Base-by-base conservation (phyloP, 2,797 vertebrate genomes). In the Echeneis naucrates region DNA sequence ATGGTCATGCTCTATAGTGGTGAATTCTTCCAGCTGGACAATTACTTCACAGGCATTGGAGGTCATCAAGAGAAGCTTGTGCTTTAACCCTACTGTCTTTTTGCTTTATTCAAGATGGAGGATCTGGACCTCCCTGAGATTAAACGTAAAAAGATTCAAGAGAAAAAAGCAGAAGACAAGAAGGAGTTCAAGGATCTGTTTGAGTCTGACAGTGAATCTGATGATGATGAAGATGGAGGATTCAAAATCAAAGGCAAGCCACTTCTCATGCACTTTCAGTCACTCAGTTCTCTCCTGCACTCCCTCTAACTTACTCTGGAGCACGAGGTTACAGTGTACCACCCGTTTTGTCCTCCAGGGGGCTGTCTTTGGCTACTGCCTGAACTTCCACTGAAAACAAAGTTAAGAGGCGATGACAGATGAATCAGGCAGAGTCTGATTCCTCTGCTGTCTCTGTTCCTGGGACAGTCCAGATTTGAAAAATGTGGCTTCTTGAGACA, bases 101-200 rank as follows among this genome's bases (percentile, higher is more conserved):
- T 62, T 64, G 51, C 63, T 59, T 67, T 42, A 50, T 45, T 70
- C 26, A 80, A 99, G 97, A 95, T 98, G 63, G 97, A 98, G 84
- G 98, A 99, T 45, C 66, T 98, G 89, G 94, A 99, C 82, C 94
- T 99, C 66, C 98, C 98, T 1, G 95, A 97, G 87, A 96, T 98
- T 75, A 99, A 97, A 70, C 95, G 96, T 8, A 97, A 59, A 89
- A 98, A 93, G 89, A 67, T 91, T 8, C 89, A 92, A 1, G 95
- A 96, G 53, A 94, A 84, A 26, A 98, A 96, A 79, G 85, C 85
- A 0, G 94, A 95, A 58, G 97, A 98, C 81, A 96, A 96, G 87
- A 95, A 93, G 80, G 96, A 96, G 71, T 98, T 98, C 84, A 96
- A 95, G 90, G 96, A 95, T n/a, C 95, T 98, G 42, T 99, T 99